Evolutionary conservation across 2,888 invertebrate genomes (phyloP), one percentile per base, ranked within the genome.

Genomic region (Craniophora ligustri): DNA sequence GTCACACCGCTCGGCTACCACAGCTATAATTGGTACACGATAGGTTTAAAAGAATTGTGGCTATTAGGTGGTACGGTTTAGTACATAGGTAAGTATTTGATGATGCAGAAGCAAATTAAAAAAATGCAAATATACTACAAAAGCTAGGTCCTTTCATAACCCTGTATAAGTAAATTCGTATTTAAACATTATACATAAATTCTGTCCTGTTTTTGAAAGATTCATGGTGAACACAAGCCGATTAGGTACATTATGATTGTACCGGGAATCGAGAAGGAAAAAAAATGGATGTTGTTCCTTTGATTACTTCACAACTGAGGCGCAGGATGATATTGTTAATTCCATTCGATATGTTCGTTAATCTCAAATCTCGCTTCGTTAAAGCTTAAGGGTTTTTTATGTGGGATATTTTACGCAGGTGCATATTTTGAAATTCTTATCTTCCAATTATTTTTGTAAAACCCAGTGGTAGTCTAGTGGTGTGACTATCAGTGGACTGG

Each of bases 281-380:
- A 86, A 61, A 87, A 86, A 87, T 79, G 70, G 78, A 77, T 72
- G 72, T 67, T 77, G 79, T 78, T 80, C 78, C 75, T 84, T 86
- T 90, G 87, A 90, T 89, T 86, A 87, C 85, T 76, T 82, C 78
- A 78, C 84, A 81, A 79, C 81, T 82, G 76, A 77, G 76, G 74
- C 72, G 72, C 72, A 60, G 72, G 69, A 79, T 78, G 78, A 81
- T 82, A 84, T 81, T 85, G 81, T 86, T 86, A 85, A 86, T 85
- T 82, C 72, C 76, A 81, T 82, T 79, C 77, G 81, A 84, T 80
- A 73, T 76, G 71, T 76, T 72, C 62, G 65, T 79, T 78, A 82
- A 78, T 82, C 78, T 77, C 58, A 67, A 35, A 45, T 31, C 38
- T 51, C 36, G 35, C 38, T 48, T 31, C 16, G 26, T 69, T 46